Evolutionary conservation across 1,140 invertebrate genomes (phyloP), one percentile per base, ranked within the genome.

Genomic region (Aphelinus atriplicis): DNA sequence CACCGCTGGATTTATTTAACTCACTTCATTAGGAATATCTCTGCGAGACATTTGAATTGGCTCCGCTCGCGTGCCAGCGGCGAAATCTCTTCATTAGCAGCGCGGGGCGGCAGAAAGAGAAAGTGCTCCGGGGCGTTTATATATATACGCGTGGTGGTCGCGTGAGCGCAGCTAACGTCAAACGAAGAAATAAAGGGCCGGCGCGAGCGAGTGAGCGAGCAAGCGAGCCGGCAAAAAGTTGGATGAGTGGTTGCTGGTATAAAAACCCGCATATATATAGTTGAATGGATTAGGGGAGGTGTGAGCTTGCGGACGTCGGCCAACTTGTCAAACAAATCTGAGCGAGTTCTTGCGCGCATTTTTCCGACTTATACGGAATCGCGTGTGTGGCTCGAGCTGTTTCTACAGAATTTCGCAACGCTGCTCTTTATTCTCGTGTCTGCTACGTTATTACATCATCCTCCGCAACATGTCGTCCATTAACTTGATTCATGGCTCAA

Each of bases 121-220:
- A 75, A 57, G 62, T 2, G 62, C 47, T 42, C 42, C 7, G 9
- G 10, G 9, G 48, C 26, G 7, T 65, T 10, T 51, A n/a, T 65
- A 7, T 65, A 42, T 26, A 51, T 5, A 42, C 2, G 2, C 2
- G 61, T 63, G 46, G 3, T n/a, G 9, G 51, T 46, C n/a, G 42
- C 48, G n/a, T 51, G 56, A 1, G 56, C 58, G 10, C 46, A 6
- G 55, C 6, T 48, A 69, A 69, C 10, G 46, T 60, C 46, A 69
- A 60, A 60, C 66, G 71, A 64, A 80, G 75, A 78, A 63, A 73
- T 74, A 79, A 76, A 71, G 75, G 67, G 75, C 64, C 78, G 62
- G 48, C 70, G 77, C 58, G 68, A 51, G 68, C 61, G 48, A 55
- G 61, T 42, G 56, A 60, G 55, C 7, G 10, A 56, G 42, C 4